Conservation (phyloP, 30 jellyfish, hydroid and myxozoan genomes). For the Nemopilema nomurai region DNA sequence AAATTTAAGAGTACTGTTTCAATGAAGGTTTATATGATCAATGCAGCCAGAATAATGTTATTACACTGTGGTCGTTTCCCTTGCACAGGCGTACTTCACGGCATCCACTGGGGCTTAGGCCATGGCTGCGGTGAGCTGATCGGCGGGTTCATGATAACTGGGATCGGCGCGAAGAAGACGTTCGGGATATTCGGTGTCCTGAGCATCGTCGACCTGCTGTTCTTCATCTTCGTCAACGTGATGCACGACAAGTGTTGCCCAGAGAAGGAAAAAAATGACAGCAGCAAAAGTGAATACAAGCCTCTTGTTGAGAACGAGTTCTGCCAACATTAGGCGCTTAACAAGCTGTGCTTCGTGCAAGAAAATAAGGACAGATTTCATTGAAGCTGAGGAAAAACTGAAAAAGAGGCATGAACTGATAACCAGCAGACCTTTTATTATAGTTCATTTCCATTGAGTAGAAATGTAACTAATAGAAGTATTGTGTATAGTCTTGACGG, state of each 20-base stretch:
- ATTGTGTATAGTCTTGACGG: too few relatives aligned
- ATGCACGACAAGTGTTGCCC: constrained; percentile 67
- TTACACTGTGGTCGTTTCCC: too few relatives aligned
- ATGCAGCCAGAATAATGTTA: neutral
- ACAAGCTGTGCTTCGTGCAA: neutral
- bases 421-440: too few relatives aligned
- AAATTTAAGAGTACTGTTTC: too few relatives aligned
- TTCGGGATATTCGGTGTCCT: constrained; percentile 71
- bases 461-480: too few relatives aligned
- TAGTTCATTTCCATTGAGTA: too few relatives aligned
- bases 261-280: constrained; percentile 20
- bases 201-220: constrained; percentile 55
- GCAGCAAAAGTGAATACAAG: neutral
- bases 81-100: constrained; percentile 78
- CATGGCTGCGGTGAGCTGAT: constrained; percentile 94
- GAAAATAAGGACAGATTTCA: neutral
- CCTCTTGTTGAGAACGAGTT: neutral
- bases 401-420: neutral
- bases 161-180: constrained; percentile 81
- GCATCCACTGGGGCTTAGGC: constrained; percentile 97
- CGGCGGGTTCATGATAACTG: constrained; percentile 90
- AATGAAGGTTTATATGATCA: too few relatives aligned
- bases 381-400: neutral
- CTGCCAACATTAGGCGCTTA: constrained; percentile 12
- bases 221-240: constrained; percentile 48